Conservation (phyloP, 2,888 invertebrate species). For the Agriotes lineatus region DNA sequence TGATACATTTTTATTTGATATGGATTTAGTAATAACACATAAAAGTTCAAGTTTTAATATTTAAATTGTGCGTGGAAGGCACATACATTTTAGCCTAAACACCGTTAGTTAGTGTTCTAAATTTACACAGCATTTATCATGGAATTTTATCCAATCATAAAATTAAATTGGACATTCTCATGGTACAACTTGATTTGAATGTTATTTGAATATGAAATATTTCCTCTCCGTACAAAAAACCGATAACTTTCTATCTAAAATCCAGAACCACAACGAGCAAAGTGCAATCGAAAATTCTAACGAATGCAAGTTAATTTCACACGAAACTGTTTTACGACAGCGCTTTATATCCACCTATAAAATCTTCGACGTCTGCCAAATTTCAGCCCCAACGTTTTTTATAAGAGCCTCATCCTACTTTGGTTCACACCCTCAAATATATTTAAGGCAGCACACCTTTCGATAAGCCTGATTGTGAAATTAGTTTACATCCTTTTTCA, state of each 20-base stretch:
- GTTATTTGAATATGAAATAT: not conserved
- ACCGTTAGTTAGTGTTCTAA: too few relatives aligned
- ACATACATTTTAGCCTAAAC: too few relatives aligned
- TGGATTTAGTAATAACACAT: too few relatives aligned
- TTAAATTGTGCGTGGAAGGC: too few relatives aligned
- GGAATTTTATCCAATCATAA: not conserved
- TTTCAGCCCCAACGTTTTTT: conserved; percentile 12
- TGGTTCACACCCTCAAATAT: not conserved
- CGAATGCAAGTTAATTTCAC: conserved; percentile 9
- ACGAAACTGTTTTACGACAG: conserved; percentile 24
- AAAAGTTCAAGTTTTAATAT: too few relatives aligned
- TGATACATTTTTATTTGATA: too few relatives aligned
- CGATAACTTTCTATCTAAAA: not conserved
- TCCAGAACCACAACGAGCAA: not conserved
- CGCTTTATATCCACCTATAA: conserved; percentile 14
- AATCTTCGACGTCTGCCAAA: conserved; percentile 15
- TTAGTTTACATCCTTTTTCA: too few relatives aligned
- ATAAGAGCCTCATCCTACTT: conserved; percentile 4
- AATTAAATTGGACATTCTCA: not conserved
- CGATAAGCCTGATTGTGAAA: too few relatives aligned
- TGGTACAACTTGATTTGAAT: not conserved
- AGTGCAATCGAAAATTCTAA: conserved; percentile 7
- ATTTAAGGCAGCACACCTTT: too few relatives aligned
- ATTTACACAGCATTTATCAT: not conserved
- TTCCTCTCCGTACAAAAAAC: not conserved